Evolutionary conservation across 2,113 vertebrate genomes (phyloP).

Genomic region (Chlorodrepanis virens): DNA sequence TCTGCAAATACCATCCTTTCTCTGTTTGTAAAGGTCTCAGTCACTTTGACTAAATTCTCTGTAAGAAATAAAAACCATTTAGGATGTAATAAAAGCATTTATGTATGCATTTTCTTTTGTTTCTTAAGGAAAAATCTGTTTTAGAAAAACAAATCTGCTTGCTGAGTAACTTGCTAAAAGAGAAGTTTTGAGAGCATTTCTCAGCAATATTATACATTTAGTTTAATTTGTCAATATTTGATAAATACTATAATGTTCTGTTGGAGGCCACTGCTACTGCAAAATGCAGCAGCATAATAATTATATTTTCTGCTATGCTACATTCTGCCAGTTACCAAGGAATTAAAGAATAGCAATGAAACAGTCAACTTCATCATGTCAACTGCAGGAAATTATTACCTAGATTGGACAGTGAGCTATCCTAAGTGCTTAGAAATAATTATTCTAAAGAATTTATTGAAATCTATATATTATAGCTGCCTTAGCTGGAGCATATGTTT

Average conservation of each 20-base stretch:
- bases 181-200: background rate
- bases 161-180: background rate
- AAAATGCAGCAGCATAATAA: background rate
- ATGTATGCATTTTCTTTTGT: background rate
- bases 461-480: background rate
- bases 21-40: background rate
- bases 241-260: background rate
- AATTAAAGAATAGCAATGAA: background rate
- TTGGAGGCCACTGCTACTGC: background rate
- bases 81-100: background rate
- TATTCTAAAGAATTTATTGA: background rate
- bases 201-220: background rate
- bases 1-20: background rate
- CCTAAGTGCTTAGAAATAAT: background rate
- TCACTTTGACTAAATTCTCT: background rate
- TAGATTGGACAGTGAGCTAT: background rate
- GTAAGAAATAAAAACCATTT: background rate
- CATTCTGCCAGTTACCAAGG: background rate
- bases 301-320: background rate
- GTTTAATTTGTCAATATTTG: background rate
- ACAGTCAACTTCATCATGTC: background rate
- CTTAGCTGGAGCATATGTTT: background rate
- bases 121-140: background rate
- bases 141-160: background rate
- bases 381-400: background rate